phyloP scores from a whole-genome alignment of 2,888 invertebrate species.

The Argyresthia albistria region DNA sequence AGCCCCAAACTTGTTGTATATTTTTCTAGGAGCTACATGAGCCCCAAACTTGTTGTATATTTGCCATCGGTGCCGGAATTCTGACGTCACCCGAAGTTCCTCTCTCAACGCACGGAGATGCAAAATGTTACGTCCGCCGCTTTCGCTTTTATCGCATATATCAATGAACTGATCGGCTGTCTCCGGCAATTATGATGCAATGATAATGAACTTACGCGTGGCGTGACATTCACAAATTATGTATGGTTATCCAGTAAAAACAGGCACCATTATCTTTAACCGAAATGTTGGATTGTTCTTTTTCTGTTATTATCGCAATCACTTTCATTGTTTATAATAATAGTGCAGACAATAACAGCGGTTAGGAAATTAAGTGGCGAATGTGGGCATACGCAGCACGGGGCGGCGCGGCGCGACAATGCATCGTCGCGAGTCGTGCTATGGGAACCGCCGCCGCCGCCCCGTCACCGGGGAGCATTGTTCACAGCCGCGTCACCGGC shows the following conservation, averaged over 20 bases:
- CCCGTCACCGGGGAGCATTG: neutral
- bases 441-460: neutral
- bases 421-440: neutral
- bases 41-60: neutral
- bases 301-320: neutral
- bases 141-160: constrained; percentile 5
- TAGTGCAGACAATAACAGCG: neutral
- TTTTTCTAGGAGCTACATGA: no score
- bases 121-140: constrained; percentile 1
- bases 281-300: neutral
- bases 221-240: neutral
- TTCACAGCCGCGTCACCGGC: no score
- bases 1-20: no score
- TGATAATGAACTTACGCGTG: constrained; percentile 3
- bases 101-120: neutral
- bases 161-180: constrained; percentile 5
- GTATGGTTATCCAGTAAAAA: neutral
- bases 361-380: neutral
- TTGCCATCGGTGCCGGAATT: neutral
- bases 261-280: neutral
- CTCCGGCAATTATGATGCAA: neutral
- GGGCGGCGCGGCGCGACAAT: neutral
- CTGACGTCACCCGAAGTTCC: neutral
- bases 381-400: neutral
- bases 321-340: constrained; percentile 3